These are phyloP conservation scores for Scophthalmus maximus DNA, from an alignment of 2,113 vertebrate genomes.

Conservation along the genomic window DNA sequence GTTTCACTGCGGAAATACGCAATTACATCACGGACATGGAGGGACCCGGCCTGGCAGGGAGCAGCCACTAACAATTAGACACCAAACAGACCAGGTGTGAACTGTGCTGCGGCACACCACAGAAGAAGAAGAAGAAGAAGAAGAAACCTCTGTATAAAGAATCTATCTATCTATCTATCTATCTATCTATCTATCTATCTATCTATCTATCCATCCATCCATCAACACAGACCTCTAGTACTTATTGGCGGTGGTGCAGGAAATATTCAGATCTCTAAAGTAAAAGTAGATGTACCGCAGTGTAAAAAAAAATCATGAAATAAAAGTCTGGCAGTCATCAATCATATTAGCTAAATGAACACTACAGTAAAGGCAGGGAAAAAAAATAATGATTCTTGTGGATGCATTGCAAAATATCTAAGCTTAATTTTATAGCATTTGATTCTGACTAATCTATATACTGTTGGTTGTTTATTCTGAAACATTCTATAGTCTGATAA, in stretches of 20 bases:
- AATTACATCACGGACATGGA: constrained; percentile 78
- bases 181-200: constrained; percentile 4
- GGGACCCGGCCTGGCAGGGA: constrained; percentile 65
- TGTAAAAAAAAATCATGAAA: too few relatives aligned
- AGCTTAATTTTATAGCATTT: too few relatives aligned
- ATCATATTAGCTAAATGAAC: neutral
- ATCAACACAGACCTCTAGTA: neutral
- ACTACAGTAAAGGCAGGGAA: neutral
- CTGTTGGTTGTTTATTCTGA: too few relatives aligned
- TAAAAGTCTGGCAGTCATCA: too few relatives aligned
- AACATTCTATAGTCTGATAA: too few relatives aligned
- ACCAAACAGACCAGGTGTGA: constrained; percentile 76
- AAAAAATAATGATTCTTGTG: neutral
- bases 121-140: constrained; percentile 23
- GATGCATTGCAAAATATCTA: too few relatives aligned
- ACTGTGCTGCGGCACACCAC: constrained; percentile 30
- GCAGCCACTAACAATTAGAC: constrained; percentile 77
- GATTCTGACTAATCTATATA: too few relatives aligned
- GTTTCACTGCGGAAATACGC: constrained; percentile 73
- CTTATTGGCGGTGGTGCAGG: too few relatives aligned
- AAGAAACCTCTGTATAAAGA: neutral
- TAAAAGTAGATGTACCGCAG: too few relatives aligned
- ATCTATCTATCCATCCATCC: neutral
- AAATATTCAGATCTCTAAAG: too few relatives aligned
- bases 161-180: neutral